Percentiles rank a stretch among this genome's conserved stretches.
phyloP scores from a whole-genome alignment of 2,888 invertebrate genomes.

The Thereva nobilitata region DNA sequence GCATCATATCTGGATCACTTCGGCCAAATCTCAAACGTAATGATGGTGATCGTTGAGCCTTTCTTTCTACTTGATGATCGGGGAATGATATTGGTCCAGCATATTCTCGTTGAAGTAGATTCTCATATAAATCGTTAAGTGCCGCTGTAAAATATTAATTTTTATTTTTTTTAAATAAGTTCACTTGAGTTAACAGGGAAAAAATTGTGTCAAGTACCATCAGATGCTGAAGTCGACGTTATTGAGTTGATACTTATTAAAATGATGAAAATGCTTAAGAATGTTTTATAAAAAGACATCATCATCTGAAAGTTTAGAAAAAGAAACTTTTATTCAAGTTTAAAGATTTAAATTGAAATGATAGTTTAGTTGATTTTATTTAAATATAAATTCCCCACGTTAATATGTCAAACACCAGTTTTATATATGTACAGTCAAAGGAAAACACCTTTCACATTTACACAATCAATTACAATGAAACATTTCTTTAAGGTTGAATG shows the following conservation, averaged over 20 bases:
- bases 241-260: constrained; percentile 31
- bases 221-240: constrained; percentile 35
- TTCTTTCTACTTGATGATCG: constrained; percentile 74
- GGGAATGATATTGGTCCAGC: constrained; percentile 57
- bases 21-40: constrained; percentile 77
- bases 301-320: constrained; percentile 36
- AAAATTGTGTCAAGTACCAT: constrained; percentile 35
- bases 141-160: constrained; percentile 44
- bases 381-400: no score
- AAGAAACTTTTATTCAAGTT: neutral
- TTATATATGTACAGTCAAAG: no score
- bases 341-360: no score
- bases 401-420: no score
- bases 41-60: constrained; percentile 77
- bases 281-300: constrained; percentile 29
- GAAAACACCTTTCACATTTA: no score
- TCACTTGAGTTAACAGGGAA: constrained; percentile 8
- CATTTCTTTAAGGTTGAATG: no score
- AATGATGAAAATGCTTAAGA: constrained; percentile 28
- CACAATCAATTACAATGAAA: no score
- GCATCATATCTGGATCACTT: constrained; percentile 65
- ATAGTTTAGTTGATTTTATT: no score
- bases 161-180: neutral
- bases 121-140: constrained; percentile 54
- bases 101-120: constrained; percentile 56